phyloP scores from a whole-genome alignment of 2,888 invertebrate species.

The Danaus chrysippus region DNA sequence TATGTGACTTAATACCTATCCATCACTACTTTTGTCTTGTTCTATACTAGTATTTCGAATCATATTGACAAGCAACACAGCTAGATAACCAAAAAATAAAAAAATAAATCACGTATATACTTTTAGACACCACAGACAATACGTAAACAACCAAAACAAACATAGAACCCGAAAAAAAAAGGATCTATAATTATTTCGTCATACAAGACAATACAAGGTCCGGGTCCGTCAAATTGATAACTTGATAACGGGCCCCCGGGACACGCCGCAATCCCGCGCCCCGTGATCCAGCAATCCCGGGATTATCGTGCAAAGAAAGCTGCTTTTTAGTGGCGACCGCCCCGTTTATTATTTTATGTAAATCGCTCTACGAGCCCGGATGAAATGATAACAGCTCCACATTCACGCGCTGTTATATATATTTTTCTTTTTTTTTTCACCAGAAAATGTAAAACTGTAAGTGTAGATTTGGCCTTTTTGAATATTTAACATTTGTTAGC shows the following conservation, averaged over 20 bases:
- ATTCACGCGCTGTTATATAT: constrained; percentile 21
- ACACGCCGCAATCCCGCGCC: constrained; percentile 31
- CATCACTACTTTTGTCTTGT: too few relatives aligned
- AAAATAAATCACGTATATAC: background rate
- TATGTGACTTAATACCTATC: too few relatives aligned
- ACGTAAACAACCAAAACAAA: background rate
- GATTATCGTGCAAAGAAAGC: constrained; percentile 48
- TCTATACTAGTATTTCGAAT: too few relatives aligned
- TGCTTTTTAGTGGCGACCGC: constrained; percentile 44
- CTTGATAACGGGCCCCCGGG: constrained; percentile 61
- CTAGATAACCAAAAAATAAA: too few relatives aligned
- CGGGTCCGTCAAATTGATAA: constrained; percentile 65
- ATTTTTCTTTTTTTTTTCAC: constrained; percentile 22
- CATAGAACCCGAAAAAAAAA: constrained; percentile 13
- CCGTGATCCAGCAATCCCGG: constrained; percentile 43
- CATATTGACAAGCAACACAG: too few relatives aligned
- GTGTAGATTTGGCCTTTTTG: constrained; percentile 21
- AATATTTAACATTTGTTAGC: constrained; percentile 13
- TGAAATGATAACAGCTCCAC: constrained; percentile 54
- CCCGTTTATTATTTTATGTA: constrained; percentile 59
- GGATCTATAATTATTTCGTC: constrained; percentile 18
- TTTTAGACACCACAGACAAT: background rate
- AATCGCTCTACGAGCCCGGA: constrained; percentile 52
- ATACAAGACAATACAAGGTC: constrained; percentile 34
- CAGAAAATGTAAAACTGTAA: constrained; percentile 14